Base-by-base conservation (phyloP, 2,888 invertebrate genomes). In the Hetaerina titia region DNA sequence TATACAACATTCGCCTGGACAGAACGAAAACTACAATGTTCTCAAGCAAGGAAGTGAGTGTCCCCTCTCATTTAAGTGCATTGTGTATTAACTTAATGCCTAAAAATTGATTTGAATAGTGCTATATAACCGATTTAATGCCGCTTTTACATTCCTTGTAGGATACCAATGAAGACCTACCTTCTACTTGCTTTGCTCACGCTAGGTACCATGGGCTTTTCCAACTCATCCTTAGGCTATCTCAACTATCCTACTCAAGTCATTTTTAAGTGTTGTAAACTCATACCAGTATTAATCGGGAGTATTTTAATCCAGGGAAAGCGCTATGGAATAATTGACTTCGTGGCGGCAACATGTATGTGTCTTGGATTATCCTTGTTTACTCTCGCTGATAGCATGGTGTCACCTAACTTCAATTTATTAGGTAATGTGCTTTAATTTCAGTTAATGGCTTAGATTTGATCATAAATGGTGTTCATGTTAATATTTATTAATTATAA, bases 201-300 rank as follows among this genome's bases (percentile, higher is more conserved):
- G 0, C 97, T 99, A 25, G 99, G 99, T 6, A 99, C 99, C 4
- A 99, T 99, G 99, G 99, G 99, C 0, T 97, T 99, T 95, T 99
- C 99, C 1, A 99, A 99, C 97, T 98, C 99, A 7, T 99, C 99
- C 1, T 97, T 99, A 19, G 99, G 99, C 94, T 99, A 99, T 96
- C 97, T 99, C 19, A 99, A 99, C 97, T 99, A 99, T 97, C 99
- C 99, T 0, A 99, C 99, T 0, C 99, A 99, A 97, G 98, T 99
- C 88, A 99, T 99, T 96, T 99, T 99, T 96, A 99, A 99, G 96
- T 99, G 99, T 96, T 99, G 99, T 97, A 99, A 99, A 96, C 97
- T 99, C 0, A 99, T 99, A 96, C 99, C 99, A 0, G 99, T 99
- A 0, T 98, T 99, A 96, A 98, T 99, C 95, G 99, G 99, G 56